Evolutionary conservation across 1,140 invertebrate genomes (phyloP).

Genomic region (Stenopsyche tienmushanensis): DNA sequence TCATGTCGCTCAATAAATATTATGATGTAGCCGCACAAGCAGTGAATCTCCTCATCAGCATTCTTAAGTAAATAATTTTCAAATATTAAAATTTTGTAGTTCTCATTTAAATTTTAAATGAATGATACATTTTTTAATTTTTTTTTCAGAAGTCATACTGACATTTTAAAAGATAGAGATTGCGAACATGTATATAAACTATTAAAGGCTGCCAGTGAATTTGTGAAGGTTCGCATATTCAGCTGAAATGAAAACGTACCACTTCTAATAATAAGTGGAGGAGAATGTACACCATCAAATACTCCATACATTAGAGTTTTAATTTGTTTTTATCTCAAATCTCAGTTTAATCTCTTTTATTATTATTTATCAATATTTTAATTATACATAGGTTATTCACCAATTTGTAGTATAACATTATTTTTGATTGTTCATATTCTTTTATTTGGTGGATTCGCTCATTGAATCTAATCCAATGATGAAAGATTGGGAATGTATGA

Average conservation of each 20-base stretch:
- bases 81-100: background rate
- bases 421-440: slow-evolving; percentile 16
- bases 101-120: background rate
- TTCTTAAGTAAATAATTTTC: slow-evolving; percentile 69
- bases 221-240: slow-evolving; percentile 95
- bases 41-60: slow-evolving; percentile 91
- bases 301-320: slow-evolving; percentile 94
- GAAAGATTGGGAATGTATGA: too few species aligned
- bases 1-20: slow-evolving; percentile 99
- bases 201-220: slow-evolving; percentile 92
- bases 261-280: slow-evolving; percentile 77
- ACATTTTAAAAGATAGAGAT: slow-evolving; percentile 95
- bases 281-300: slow-evolving; percentile 87
- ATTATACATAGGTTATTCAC: background rate
- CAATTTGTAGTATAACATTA: background rate
- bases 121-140: too few species aligned
- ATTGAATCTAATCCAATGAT: too few species aligned
- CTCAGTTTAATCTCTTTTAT: slow-evolving; percentile 68
- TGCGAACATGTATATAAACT: slow-evolving; percentile 98
- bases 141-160: slow-evolving; percentile 77
- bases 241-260: slow-evolving; percentile 69
- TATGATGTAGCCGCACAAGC: slow-evolving; percentile 98
- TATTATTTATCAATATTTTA: too few species aligned
- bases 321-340: slow-evolving; percentile 98
- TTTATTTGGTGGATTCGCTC: too few species aligned